phyloP scores from a whole-genome alignment of 2,797 vertebrate species.

The Mus minutoides region DNA sequence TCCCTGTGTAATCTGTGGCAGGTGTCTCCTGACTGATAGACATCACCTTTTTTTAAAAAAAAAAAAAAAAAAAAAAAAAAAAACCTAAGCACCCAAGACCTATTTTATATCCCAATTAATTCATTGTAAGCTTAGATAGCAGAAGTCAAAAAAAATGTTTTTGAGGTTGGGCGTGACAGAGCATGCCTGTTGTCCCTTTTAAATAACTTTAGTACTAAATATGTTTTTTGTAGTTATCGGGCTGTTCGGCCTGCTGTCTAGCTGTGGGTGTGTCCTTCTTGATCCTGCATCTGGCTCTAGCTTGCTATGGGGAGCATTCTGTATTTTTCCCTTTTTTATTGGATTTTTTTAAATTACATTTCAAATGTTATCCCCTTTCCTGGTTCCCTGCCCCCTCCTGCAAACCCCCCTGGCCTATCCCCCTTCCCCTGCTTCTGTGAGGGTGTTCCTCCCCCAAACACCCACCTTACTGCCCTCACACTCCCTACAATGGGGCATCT shows the following conservation, averaged over 20 bases:
- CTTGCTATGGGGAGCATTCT: neutral
- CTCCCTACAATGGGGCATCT: too few relatives aligned
- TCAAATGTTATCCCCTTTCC: too few relatives aligned
- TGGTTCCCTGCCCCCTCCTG: too few relatives aligned
- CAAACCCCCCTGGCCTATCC: too few relatives aligned
- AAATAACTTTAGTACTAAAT: neutral
- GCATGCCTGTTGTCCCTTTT: neutral
- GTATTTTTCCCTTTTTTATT: neutral
- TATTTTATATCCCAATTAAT: neutral
- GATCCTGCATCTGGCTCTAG: neutral
- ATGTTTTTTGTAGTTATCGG: neutral
- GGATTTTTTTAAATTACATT: too few relatives aligned
- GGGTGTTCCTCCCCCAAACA: too few relatives aligned
- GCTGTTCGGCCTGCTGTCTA: neutral
- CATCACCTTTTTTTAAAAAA: neutral
- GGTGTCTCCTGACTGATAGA: too few relatives aligned
- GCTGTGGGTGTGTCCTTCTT: neutral
- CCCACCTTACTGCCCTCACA: too few relatives aligned
- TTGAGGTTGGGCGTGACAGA: neutral
- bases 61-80: too few relatives aligned
- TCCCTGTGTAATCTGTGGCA: neutral
- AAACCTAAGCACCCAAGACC: neutral
- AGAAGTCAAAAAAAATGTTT: neutral
- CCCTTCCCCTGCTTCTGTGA: too few relatives aligned
- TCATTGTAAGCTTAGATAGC: neutral